Base-by-base conservation (phyloP, 1,140 invertebrate genomes). In the Mya arenaria region DNA sequence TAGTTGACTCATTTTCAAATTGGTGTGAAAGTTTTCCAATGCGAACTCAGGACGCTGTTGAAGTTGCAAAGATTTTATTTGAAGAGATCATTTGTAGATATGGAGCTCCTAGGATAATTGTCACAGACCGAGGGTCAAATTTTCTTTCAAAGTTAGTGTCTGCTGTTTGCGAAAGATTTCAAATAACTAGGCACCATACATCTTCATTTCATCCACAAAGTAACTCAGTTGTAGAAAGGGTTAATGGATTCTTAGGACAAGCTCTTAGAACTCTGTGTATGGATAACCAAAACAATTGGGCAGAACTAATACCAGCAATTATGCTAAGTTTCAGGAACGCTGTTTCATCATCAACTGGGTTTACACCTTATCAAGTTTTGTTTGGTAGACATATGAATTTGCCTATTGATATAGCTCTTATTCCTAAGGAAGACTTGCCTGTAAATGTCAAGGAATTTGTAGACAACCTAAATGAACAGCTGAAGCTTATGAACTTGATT, bases 21-120 rank as follows among this genome's bases (percentile, higher is more conserved):
- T 87, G 82, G 80, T 34, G 52, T 52, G 86, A 88, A 72, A 78
- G 78, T 4, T 82, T 85, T 60, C 65, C 82, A 30, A 15, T 85
- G 17, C 56, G 62, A 63, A 58, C 69, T 6, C 74, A 75, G 48
- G 71, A 83, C 62, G 85, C 79, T 19, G 63, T n/a, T 44, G 83
- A 81, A 71, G 44, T 85, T 15, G 84, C 81, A 0, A 77, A 82
- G 23, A 55, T 84, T 37, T 44, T 87, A 8, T 87, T 78, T 62
- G 71, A 68, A 66, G 74, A 87, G 41, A 84, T 87, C 4, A 68
- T 86, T 60, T 75, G 78, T 17, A 41, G 80, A 17, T 85, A 73
- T 66, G 85, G 85, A 65, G 82, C 73, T 15, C 84, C 82, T 34
- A 17, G 69, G 13, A 32, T 65, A 0, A 44, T 87, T 4, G 48